Base-by-base conservation (phyloP, 2,888 invertebrate genomes). In the Dorcus hopei region DNA sequence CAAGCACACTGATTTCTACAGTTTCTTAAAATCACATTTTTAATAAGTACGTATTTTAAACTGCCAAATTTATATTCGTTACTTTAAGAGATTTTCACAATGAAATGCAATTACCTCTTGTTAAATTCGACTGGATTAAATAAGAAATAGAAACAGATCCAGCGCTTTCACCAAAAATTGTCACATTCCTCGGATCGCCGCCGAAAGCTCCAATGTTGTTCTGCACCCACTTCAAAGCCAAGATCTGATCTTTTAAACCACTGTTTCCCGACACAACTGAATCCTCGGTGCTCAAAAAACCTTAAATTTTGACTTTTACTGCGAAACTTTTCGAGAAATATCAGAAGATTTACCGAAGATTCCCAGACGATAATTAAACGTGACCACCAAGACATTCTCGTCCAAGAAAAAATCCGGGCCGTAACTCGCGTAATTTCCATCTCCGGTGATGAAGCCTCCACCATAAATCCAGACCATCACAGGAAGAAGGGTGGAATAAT, bases 391-490 rank as follows among this genome's bases (percentile, higher is more conserved):
- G 5, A 74, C 70, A 42, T 68, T 63, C 52, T 69, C 65, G 51
- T 72, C 72, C 42, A 74, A 52, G 40, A 74, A 65, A 57, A 70
- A 72, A 54, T 73, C 72, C 0, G 71, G 71, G 7, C 68, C 70
- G 49, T 68, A 61, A 23, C 67, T 65, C 14, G 63, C 65, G 7
- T 71, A 62, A 26, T 62, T 54, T 23, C 71, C 70, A 26, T 51
- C 57, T 54, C 73, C 74, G n/a, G 57, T 61, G n/a, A 66, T 61
- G 40, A 70, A 71, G 9, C 62, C 66, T 33, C 72, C 72, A 6
- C 72, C 70, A 55, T 72, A 68, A 14, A 74, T 66, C 64, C 67
- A 72, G 3, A 74, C 70, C 69, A 73, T 71, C 14, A 71, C 71
- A 3, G 73, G 72, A n/a, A 69, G 49, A 19, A 50, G 26, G 7